Evolutionary conservation across 2,797 vertebrate genomes (phyloP).

Genomic region (Argentina silus): DNA sequence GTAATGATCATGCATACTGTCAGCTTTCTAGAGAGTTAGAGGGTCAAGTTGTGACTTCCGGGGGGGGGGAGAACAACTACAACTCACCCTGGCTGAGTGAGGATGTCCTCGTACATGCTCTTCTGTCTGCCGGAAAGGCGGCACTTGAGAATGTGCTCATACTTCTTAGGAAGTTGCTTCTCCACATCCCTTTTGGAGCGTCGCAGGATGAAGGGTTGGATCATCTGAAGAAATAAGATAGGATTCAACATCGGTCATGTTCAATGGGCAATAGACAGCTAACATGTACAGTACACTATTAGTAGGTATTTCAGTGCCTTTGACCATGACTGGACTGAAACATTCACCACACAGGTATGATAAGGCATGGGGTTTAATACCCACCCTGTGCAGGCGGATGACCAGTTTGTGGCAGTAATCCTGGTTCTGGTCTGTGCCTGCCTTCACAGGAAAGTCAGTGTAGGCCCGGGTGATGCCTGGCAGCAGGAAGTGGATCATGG

Average conservation of each 20-base stretch:
- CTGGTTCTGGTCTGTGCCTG: constrained; percentile 91
- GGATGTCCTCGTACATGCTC: constrained; percentile 91
- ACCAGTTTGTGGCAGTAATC: constrained; percentile 95
- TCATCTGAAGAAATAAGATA: constrained; percentile 76
- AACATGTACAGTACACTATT: too few relatives aligned
- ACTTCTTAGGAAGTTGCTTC: constrained; percentile 92
- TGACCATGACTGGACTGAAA: background rate
- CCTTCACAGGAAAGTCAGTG: constrained; percentile 89
- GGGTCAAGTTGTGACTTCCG: background rate
- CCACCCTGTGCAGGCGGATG: constrained; percentile 90
- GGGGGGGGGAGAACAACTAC: too few relatives aligned
- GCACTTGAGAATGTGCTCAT: constrained; percentile 90
- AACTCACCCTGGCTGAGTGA: constrained; percentile 85
- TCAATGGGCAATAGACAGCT: background rate
- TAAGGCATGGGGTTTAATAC: constrained; percentile 37
- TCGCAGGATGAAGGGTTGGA: constrained; percentile 90
- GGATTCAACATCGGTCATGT: background rate
- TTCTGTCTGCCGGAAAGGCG: constrained; percentile 88
- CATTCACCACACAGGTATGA: background rate
- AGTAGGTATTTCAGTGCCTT: background rate
- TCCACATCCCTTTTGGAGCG: constrained; percentile 91
- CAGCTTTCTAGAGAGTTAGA: background rate
- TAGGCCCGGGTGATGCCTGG: constrained; percentile 89
- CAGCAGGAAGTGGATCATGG: constrained; percentile 91
- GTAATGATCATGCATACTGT: background rate